Percentiles rank a stretch among this genome's conserved stretches.
Evolutionary conservation across 2,888 invertebrate species (phyloP).

Genomic region (Allygus modestus): DNA sequence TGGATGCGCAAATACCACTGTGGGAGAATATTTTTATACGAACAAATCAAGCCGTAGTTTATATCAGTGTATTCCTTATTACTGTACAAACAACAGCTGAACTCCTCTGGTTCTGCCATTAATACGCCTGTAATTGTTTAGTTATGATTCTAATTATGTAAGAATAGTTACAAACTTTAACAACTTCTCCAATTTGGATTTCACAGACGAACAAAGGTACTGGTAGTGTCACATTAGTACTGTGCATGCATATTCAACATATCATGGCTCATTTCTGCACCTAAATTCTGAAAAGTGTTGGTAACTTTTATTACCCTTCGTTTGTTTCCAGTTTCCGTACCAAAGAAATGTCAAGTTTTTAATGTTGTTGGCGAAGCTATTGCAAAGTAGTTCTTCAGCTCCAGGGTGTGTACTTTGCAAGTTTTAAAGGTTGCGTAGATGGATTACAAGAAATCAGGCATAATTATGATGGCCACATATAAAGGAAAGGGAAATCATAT

Average conservation of each 20-base stretch:
- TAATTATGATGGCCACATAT: slow-evolving; percentile 11
- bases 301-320: slow-evolving; percentile 34
- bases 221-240: slow-evolving; percentile 27
- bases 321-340: slow-evolving; percentile 43
- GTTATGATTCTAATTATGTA: slow-evolving; percentile 34
- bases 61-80: slow-evolving; percentile 34
- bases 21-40: slow-evolving; percentile 19
- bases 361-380: slow-evolving; percentile 28
- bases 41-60: slow-evolving; percentile 36
- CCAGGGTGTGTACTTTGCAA: slow-evolving; percentile 34
- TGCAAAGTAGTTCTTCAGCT: slow-evolving; percentile 11
- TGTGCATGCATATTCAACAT: slow-evolving; percentile 46
- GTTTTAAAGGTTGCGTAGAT: not conserved
- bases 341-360: slow-evolving; percentile 11
- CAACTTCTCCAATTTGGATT: slow-evolving; percentile 36
- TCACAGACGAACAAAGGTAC: slow-evolving; percentile 40
- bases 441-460: slow-evolving; percentile 7
- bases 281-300: slow-evolving; percentile 42
- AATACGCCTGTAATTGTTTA: slow-evolving; percentile 25
- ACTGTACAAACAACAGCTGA: slow-evolving; percentile 40
- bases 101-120: slow-evolving; percentile 10
- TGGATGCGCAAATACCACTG: not conserved
- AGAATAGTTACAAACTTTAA: slow-evolving; percentile 44
- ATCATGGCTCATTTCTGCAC: slow-evolving; percentile 38
- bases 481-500: slow-evolving; percentile 4